Conservation (phyloP, 30 jellyfish, hydroid and myxozoan genomes). For the Hydractinia symbiolongicarpus region DNA sequence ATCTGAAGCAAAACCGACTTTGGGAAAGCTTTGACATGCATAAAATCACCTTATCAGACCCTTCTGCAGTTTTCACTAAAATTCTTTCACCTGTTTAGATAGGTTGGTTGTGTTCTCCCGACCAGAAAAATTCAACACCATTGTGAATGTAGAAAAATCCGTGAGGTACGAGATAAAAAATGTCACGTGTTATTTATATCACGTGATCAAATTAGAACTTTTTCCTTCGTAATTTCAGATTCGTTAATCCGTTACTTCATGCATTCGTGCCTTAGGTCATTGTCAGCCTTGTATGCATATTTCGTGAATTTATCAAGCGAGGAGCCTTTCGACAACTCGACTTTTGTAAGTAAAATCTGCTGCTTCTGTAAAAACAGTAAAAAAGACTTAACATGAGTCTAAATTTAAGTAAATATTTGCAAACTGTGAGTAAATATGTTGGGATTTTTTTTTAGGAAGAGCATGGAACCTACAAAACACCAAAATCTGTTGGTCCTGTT, state of each 20-base stretch:
- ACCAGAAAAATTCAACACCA: constrained; percentile 70
- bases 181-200: too few species aligned
- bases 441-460: constrained; percentile 29
- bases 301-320: constrained; percentile 51
- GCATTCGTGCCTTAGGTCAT: constrained; percentile 27
- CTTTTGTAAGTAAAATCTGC: constrained; percentile 36
- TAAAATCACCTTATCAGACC: too few species aligned
- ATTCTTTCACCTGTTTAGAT: not conserved
- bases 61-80: too few species aligned
- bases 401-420: too few species aligned
- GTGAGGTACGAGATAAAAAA: constrained; percentile 41
- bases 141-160: constrained; percentile 48
- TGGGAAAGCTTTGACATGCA: too few species aligned
- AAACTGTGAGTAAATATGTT: too few species aligned
- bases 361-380: too few species aligned
- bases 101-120: constrained; percentile 46
- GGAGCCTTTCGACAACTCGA: constrained; percentile 51
- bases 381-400: too few species aligned
- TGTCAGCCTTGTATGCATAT: constrained; percentile 71
- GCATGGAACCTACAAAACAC: constrained; percentile 38
- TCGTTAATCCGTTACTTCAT: not conserved
- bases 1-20: not conserved
- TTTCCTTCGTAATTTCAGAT: too few species aligned
- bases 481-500: constrained; percentile 46
- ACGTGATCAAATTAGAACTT: too few species aligned